A percentile compares a stretch with the other conserved stretches of the same genome.
phyloP scores from a whole-genome alignment of 2,113 vertebrate genomes.

The Pardalotus punctatus region DNA sequence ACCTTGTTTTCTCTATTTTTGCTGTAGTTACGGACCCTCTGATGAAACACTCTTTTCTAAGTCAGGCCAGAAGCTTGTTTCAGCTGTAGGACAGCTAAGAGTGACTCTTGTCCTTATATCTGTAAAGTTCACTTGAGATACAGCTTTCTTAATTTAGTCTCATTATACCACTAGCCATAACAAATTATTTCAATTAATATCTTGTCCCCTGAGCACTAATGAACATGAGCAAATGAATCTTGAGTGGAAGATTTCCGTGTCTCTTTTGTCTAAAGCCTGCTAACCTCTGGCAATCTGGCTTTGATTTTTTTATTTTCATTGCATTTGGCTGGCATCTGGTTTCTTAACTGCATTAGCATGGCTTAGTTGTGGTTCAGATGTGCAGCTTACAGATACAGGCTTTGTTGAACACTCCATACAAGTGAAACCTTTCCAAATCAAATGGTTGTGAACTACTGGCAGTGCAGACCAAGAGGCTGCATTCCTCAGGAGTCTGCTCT shows the following conservation, averaged over 20 bases:
- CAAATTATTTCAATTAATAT: background rate
- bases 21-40: background rate
- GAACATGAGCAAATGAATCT: background rate
- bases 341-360: background rate
- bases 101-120: background rate
- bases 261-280: background rate
- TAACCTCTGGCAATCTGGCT: background rate
- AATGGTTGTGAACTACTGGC: background rate
- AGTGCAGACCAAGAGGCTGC: background rate
- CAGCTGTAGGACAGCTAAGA: background rate
- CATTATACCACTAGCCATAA: background rate
- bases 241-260: background rate
- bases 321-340: background rate
- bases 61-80: background rate
- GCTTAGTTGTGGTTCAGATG: background rate
- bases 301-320: background rate
- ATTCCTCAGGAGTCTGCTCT: slow-evolving; percentile 5
- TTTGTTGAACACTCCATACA: background rate
- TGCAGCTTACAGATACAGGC: background rate
- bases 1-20: background rate
- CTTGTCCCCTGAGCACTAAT: background rate
- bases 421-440: background rate
- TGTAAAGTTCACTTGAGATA: background rate
- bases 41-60: background rate
- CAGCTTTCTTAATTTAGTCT: background rate